Percentiles rank a stretch among this genome's conserved stretches.
Conservation (phyloP, 2,797 vertebrate genomes). For the Sebastes hubbsi region DNA sequence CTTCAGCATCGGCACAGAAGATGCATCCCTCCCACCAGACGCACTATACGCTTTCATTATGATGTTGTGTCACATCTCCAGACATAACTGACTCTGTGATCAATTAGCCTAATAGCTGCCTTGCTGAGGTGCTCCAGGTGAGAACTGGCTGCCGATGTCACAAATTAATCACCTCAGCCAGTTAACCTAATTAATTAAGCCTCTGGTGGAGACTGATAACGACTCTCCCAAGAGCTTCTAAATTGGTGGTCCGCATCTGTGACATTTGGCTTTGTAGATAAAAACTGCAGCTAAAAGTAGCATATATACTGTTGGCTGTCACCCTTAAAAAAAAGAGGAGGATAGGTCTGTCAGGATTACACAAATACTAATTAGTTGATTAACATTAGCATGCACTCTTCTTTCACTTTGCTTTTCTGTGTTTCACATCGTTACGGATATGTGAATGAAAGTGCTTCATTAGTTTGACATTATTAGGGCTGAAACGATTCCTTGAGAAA, state of each 20-base stretch:
- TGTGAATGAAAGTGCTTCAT: background rate
- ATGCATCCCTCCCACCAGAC: background rate
- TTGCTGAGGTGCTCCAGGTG: slow-evolving; percentile 73
- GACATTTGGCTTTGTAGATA: slow-evolving; percentile 65
- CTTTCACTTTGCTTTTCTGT: background rate
- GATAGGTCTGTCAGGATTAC: background rate
- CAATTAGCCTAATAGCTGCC: slow-evolving; percentile 74
- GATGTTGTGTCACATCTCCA: slow-evolving; percentile 45
- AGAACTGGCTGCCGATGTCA: slow-evolving; percentile 70
- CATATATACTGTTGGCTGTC: slow-evolving; percentile 1
- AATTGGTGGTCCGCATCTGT: slow-evolving; percentile 70
- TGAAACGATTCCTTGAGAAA: background rate
- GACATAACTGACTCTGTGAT: slow-evolving; percentile 57
- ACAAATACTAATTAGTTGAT: background rate
- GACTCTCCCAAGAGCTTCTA: slow-evolving; percentile 57
- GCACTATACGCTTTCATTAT: background rate
- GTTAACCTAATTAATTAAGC: slow-evolving; percentile 75
- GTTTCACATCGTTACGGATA: background rate
- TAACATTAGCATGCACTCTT: background rate
- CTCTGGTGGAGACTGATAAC: slow-evolving; percentile 71
- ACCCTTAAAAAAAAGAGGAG: background rate
- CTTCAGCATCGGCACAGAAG: background rate
- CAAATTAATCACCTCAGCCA: slow-evolving; percentile 72
- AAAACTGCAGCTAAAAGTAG: slow-evolving; percentile 45
- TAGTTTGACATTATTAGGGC: background rate